Conservation (phyloP, 2,797 vertebrate species). For the Coranthus polyacanthus region DNA sequence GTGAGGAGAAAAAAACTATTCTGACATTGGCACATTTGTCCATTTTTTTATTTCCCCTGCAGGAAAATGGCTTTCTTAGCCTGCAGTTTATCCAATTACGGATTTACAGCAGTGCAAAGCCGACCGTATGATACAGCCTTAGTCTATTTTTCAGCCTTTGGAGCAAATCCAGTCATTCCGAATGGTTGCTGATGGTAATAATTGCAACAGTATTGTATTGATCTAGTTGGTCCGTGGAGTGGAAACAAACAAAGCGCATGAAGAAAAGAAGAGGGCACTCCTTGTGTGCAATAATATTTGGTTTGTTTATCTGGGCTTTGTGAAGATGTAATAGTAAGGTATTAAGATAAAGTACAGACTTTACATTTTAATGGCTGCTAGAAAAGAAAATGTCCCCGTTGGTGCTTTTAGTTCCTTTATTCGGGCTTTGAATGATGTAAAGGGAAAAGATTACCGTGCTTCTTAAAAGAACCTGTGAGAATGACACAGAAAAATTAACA, state of each 20-base stretch:
- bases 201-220: constrained; percentile 78
- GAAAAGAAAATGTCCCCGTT: constrained; percentile 33
- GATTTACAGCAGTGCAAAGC: constrained; percentile 79
- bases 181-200: constrained; percentile 83
- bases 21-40: constrained; percentile 69
- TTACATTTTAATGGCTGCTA: constrained; percentile 56
- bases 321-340: constrained; percentile 42
- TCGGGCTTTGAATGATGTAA: constrained; percentile 20
- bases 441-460: constrained; percentile 18
- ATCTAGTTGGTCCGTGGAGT: constrained; percentile 72
- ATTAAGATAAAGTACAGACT: constrained; percentile 56
- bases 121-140: constrained; percentile 75
- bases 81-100: constrained; percentile 82
- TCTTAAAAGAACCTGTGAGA: constrained; percentile 10
- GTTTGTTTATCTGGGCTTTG: constrained; percentile 63
- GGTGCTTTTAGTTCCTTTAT: constrained; percentile 31
- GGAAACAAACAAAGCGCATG: constrained; percentile 72
- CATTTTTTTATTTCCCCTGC: constrained; percentile 57
- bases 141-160: constrained; percentile 77
- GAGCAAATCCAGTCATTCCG: constrained; percentile 81
- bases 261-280: constrained; percentile 47
- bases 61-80: constrained; percentile 73
- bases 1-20: constrained; percentile 67
- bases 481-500: background rate
- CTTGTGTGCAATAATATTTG: constrained; percentile 58